phyloP scores from a whole-genome alignment of 2,888 invertebrate species.

The Deroplatys truncata region DNA sequence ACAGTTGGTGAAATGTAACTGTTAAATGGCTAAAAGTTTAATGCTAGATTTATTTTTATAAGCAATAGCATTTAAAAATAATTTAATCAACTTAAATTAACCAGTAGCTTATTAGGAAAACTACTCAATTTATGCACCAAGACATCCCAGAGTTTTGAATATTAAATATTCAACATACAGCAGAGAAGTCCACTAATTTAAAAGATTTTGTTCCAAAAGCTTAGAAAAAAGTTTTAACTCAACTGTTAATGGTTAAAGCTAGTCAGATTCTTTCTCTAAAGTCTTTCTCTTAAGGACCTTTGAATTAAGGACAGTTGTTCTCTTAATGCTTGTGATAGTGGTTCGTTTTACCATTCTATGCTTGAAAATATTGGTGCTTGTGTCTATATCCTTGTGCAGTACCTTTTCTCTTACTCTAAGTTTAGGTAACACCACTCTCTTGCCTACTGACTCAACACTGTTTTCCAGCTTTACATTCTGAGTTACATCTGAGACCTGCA shows the following conservation, averaged over 20 bases:
- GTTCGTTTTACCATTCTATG: conserved; percentile 21
- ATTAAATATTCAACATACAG: neutral
- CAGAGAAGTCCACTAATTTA: neutral
- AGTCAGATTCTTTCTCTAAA: conserved; percentile 1
- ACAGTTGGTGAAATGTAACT: no score
- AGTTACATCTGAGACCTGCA: neutral
- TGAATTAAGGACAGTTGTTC: conserved; percentile 20
- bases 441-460: neutral
- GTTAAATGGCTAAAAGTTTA: no score
- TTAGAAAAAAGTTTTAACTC: neutral
- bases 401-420: conserved; percentile 12
- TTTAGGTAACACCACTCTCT: conserved; percentile 20
- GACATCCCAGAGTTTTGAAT: neutral
- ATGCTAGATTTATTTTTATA: no score
- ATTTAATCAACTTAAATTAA: neutral
- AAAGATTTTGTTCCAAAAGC: neutral
- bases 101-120: neutral
- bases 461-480: neutral
- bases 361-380: conserved; percentile 20
- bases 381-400: conserved; percentile 4
- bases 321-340: conserved; percentile 19
- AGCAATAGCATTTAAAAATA: no score
- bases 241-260: neutral
- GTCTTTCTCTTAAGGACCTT: conserved; percentile 16
- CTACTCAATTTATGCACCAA: neutral